Base-by-base conservation (phyloP, 2,797 vertebrate species). In the Varecia variegata region DNA sequence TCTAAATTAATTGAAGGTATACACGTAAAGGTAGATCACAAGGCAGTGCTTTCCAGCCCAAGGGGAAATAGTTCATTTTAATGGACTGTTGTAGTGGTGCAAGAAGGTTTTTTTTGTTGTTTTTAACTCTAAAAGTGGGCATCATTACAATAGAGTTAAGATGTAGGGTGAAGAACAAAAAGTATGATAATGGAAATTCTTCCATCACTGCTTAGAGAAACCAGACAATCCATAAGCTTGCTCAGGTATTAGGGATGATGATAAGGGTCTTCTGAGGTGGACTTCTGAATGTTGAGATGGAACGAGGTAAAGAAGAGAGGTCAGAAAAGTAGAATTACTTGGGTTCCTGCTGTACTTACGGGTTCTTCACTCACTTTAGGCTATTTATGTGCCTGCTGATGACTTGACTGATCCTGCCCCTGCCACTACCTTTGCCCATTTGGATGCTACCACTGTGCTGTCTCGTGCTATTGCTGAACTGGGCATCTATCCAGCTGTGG, bases 341-440 rank as follows among this genome's bases (percentile, higher is more conserved):
- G 43, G 50, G 15, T 93, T 93, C n/a, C 13, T 89, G 23, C 27
- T 93, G 38, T 9, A 90, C 14, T 71, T 80, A 73, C 71, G 74
- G 27, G 5, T 89, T 90, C 18, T 90, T 86, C 17, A 92, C 85
- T 70, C 90, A 23, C 12, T 45, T 50, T 90, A 99, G 99, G 99
- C 99, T 79, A 99, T 99, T 97, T 99, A 99, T 1, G 99, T 99
- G 98, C 99, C 99, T 0, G 99, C 99, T 70, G 99, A 99, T 0
- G 99, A 99, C 97, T 97, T 99, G 99, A 99, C 99, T 70, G 99
- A 99, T 97, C 99, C 99, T 5, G 99, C 99, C 1, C 99, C 99
- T 0, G 99, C 99, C 96, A 99, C 99, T 98, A 99, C 99, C 94
- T 99, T 99, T 2, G 99, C 99, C 98, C 99, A 99, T 98, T 99